phyloP scores from a whole-genome alignment of 2,113 vertebrate species.

The Coracopsis vasa region DNA sequence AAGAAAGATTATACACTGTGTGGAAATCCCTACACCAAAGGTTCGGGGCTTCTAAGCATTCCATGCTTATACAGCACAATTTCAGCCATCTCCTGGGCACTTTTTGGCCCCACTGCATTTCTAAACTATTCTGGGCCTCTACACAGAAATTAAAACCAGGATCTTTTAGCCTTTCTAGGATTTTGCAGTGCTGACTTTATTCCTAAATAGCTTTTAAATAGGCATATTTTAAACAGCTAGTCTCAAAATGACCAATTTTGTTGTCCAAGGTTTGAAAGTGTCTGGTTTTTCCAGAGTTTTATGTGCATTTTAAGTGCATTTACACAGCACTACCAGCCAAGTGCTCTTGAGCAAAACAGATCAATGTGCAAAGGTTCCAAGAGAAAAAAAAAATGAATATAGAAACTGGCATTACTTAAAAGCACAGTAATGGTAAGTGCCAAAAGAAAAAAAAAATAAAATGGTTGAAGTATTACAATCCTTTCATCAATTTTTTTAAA shows the following conservation, averaged over 20 bases:
- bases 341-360: neutral
- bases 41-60: neutral
- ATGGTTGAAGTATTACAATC: neutral
- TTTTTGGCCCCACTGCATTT: neutral
- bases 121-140: neutral
- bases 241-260: neutral
- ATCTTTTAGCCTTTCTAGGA: neutral
- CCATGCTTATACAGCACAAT: neutral
- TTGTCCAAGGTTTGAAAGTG: neutral
- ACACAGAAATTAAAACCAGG: neutral
- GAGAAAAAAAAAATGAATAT: neutral
- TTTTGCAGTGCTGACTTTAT: neutral
- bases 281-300: neutral
- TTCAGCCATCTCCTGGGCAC: neutral
- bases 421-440: neutral
- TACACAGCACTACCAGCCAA: neutral
- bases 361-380: neutral
- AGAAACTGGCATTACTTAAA: neutral
- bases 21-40: neutral
- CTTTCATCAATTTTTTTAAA: neutral
- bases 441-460: neutral
- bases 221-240: neutral
- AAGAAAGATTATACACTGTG: neutral
- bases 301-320: neutral
- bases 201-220: neutral